Percentiles rank a stretch among this genome's conserved stretches.
phyloP scores from a whole-genome alignment of 2,888 invertebrate genomes.

The Dynastes hyllus region DNA sequence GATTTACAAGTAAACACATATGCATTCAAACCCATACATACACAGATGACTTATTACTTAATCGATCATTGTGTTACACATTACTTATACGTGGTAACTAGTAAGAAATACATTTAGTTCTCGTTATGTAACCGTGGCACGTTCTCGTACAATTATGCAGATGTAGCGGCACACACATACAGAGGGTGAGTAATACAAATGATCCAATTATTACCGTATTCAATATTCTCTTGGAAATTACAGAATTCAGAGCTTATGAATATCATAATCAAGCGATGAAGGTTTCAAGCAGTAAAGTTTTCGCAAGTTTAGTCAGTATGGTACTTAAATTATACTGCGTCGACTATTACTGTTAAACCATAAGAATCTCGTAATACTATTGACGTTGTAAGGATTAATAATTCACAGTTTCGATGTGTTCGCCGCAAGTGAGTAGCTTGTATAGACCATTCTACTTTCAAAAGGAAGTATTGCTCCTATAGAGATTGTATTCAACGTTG shows the following conservation, averaged over 20 bases:
- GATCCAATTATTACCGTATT: slow-evolving; percentile 45
- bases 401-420: not conserved
- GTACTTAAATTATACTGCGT: slow-evolving; percentile 35
- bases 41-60: not conserved
- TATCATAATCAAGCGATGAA: slow-evolving; percentile 35
- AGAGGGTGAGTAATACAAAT: slow-evolving; percentile 36
- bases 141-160: slow-evolving; percentile 21
- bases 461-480: too few relatives aligned
- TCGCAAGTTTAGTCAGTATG: slow-evolving; percentile 20
- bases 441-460: too few relatives aligned
- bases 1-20: not conserved
- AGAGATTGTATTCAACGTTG: too few relatives aligned
- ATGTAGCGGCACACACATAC: slow-evolving; percentile 24
- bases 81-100: slow-evolving; percentile 22
- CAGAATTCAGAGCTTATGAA: slow-evolving; percentile 27
- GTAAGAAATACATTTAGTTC: slow-evolving; percentile 16
- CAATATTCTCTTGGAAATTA: slow-evolving; percentile 35
- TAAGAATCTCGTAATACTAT: not conserved
- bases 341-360: slow-evolving; percentile 3
- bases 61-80: not conserved
- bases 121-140: slow-evolving; percentile 24
- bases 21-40: too few relatives aligned
- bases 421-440: too few relatives aligned
- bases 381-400: slow-evolving; percentile 10
- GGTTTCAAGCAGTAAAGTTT: slow-evolving; percentile 21